Evolutionary conservation across 2,888 invertebrate species (phyloP).

Genomic region (Tetragnatha montana): DNA sequence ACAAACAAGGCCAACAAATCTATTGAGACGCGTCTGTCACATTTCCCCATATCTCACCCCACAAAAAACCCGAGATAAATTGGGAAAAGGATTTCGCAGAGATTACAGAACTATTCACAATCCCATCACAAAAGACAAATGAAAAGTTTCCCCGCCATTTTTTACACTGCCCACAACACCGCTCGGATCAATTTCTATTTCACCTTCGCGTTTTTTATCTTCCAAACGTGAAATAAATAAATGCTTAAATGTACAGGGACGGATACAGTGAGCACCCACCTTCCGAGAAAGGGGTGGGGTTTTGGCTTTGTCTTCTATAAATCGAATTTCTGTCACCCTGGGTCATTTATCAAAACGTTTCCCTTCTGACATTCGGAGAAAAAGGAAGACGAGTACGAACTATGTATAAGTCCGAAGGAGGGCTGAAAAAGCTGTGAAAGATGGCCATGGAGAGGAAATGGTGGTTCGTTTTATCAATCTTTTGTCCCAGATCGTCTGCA

Average conservation of each 20-base stretch:
- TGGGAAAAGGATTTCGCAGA: slow-evolving; percentile 39
- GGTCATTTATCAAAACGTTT: slow-evolving; percentile 52
- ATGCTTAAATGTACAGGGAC: slow-evolving; percentile 33
- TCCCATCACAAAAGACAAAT: slow-evolving; percentile 42
- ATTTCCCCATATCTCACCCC: slow-evolving; percentile 11
- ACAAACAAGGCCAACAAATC: slow-evolving; percentile 10
- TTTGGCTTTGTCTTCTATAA: slow-evolving; percentile 52
- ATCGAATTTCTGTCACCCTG: slow-evolving; percentile 55
- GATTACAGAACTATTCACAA: slow-evolving; percentile 48
- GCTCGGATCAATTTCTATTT: slow-evolving; percentile 39
- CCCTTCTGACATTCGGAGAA: slow-evolving; percentile 20
- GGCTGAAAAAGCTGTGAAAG: slow-evolving; percentile 4
- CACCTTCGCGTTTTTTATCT: neutral
- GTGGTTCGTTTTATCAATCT: slow-evolving; percentile 42
- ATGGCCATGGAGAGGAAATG: slow-evolving; percentile 11
- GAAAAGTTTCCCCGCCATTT: slow-evolving; percentile 19
- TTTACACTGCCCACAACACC: neutral
- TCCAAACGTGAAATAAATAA: slow-evolving; percentile 26
- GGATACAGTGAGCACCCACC: neutral
- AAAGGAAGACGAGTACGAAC: slow-evolving; percentile 20
- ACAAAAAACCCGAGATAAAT: slow-evolving; percentile 35
- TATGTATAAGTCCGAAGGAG: slow-evolving; percentile 5
- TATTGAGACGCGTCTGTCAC: slow-evolving; percentile 47
- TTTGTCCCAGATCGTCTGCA: slow-evolving; percentile 26
- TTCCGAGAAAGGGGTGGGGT: too few species aligned